These are phyloP conservation scores for Temnopleurus reevesii DNA, from an alignment of 53 echinoderm and acorn worm species.

Conservation along the genomic window DNA sequence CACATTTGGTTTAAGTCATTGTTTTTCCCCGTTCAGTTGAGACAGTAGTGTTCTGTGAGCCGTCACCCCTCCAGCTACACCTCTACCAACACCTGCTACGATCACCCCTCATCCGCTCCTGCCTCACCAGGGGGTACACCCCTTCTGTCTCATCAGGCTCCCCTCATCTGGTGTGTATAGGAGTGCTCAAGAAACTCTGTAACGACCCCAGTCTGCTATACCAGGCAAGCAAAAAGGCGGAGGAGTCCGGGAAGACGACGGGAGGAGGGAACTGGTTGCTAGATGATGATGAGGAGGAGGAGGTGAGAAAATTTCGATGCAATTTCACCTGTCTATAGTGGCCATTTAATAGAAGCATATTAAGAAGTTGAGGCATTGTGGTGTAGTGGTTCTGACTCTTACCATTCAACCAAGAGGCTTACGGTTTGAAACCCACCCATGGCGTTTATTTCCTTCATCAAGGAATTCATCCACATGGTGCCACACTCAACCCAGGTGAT, in stretches of 20 bases:
- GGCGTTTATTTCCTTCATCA: no score
- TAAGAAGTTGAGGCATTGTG: no score
- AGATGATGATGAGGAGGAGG: conserved; percentile 35
- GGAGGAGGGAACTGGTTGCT: neutral
- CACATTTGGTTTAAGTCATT: no score
- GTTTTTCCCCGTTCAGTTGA: no score
- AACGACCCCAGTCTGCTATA: conserved; percentile 83
- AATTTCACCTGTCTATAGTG: no score
- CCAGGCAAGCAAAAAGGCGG: conserved; percentile 67
- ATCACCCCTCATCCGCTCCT: conserved; percentile 76
- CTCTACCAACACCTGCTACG: conserved; percentile 78
- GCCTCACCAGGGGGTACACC: conserved; percentile 62
- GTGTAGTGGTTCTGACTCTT: no score
- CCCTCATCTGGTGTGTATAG: conserved; percentile 91
- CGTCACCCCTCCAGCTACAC: conserved; percentile 73
- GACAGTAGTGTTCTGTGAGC: conserved; percentile 88
- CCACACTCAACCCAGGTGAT: no score
- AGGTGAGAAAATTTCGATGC: conserved; percentile 15
- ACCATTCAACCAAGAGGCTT: no score
- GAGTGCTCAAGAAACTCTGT: conserved; percentile 95
- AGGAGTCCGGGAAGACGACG: neutral
- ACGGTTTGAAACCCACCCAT: no score
- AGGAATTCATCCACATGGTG: no score
- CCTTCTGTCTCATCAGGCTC: conserved; percentile 38
- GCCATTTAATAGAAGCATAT: no score